Percentiles rank a stretch among this genome's conserved stretches.
Evolutionary conservation across 2,797 vertebrate species (phyloP).

Genomic region (Acanthornis magna): DNA sequence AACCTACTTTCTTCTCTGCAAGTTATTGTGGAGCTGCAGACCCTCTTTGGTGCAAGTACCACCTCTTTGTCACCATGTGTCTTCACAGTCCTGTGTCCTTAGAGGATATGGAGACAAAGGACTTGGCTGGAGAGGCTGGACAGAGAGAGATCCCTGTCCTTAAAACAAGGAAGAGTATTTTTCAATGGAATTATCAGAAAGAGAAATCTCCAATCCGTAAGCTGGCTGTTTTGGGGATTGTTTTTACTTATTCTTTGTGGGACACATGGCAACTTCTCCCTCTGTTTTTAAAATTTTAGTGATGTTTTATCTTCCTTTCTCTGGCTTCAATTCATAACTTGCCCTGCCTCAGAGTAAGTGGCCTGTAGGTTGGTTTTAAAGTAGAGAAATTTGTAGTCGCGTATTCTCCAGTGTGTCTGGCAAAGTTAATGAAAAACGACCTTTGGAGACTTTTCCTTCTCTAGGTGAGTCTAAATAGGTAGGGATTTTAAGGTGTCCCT

Average conservation of each 20-base stretch:
- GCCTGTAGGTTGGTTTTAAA: slow-evolving; percentile 31
- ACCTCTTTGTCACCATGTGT: neutral
- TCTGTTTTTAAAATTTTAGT: slow-evolving; percentile 19
- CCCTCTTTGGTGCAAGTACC: neutral
- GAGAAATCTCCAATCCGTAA: neutral
- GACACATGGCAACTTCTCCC: neutral
- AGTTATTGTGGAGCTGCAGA: neutral
- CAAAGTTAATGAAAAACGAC: neutral
- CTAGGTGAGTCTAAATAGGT: slow-evolving; percentile 14
- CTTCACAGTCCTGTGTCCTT: neutral
- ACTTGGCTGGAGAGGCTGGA: neutral
- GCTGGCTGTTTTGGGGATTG: neutral
- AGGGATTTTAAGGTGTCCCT: slow-evolving; percentile 42
- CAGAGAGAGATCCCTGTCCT: neutral
- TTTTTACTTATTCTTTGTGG: slow-evolving; percentile 26
- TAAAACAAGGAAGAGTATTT: neutral
- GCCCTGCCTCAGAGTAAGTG: slow-evolving; percentile 18
- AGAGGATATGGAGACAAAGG: neutral
- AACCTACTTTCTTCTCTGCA: neutral
- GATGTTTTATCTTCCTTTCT: slow-evolving; percentile 30
- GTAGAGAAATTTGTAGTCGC: neutral
- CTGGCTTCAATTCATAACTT: slow-evolving; percentile 44
- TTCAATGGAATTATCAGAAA: neutral
- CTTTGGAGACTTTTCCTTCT: slow-evolving; percentile 22
- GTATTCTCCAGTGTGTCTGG: neutral